Evolutionary conservation across 37 sponge, comb jelly and placozoan species (phyloP), one percentile per base, ranked within the genome.

Genomic region (Aplysina aerophoba): DNA sequence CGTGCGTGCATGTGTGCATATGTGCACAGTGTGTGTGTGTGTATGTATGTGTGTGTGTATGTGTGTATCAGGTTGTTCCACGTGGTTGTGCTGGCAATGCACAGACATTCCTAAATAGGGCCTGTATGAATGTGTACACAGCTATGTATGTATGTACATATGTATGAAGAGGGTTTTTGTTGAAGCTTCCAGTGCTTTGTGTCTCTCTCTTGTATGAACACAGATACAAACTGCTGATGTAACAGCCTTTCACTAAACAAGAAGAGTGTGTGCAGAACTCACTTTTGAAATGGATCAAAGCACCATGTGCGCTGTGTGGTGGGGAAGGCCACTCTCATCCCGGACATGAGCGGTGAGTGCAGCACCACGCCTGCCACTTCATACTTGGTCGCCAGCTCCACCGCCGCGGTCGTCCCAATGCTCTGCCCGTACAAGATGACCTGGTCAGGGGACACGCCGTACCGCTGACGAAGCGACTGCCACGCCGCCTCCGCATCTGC

Each of bases 321-420:
- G 33, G 99, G 99, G 72, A 94, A 98, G 12, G 99, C 99, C 34
- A 98, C 99, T 41, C 99, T 85, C 94, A 98, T 94, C 21, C 99
- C 99, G 30, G 94, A 93, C 87, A 96, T 91, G 11, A 98, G 90
- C 0, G 99, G 99, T 16, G 99, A 94, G 66, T 98, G 99, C 3
- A 98, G 92, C 20, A 98, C 83, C 1, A 96, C 95, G 24, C 94
- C 99, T 15, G 92, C 95, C 27, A 94, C 93, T 30, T 96, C 97
- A 28, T 86, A 87, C 56, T 89, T 85, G 6, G 91, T 88, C 0
- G 97, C 99, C 30, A 98, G 63, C 69, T 98, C 93, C 56, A 96
- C 79, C 11, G 95, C 83, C 1, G 99, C 93, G 72, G 91, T 95
- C 16, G 99, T 94, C 4, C 99, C 99, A 33, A 98, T 98, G 55